These are phyloP conservation scores for Crypturellus undulatus DNA, from an alignment of 2,113 vertebrate genomes.

Conservation along the genomic window DNA sequence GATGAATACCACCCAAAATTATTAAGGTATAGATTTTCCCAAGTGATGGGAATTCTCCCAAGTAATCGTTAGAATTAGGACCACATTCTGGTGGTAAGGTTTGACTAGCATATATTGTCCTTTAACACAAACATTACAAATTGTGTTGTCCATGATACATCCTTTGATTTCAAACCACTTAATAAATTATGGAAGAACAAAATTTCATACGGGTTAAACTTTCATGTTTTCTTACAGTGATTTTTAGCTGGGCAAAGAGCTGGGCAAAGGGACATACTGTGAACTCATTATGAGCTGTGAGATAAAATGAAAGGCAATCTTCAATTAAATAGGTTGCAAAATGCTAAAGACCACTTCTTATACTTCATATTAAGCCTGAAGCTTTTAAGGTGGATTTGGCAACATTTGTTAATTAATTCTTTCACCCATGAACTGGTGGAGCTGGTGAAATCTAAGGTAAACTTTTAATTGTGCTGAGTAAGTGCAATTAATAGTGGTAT, in stretches of 20 bases:
- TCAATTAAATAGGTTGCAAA: constrained; percentile 42
- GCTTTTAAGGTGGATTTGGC: constrained; percentile 26
- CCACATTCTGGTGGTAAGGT: not conserved
- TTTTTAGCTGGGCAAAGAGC: not conserved
- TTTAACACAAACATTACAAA: not conserved
- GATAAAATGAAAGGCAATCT: constrained; percentile 44
- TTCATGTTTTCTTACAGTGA: not conserved
- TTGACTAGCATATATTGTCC: not conserved
- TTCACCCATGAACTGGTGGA: constrained; percentile 10
- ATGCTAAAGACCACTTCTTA: not conserved
- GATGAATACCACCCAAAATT: not conserved
- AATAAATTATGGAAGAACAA: not conserved
- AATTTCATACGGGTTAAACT: not conserved
- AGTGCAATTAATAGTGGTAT: constrained; percentile 72
- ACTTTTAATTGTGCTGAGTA: constrained; percentile 74
- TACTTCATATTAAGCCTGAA: not conserved
- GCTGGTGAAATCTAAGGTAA: constrained; percentile 65
- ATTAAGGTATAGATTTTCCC: not conserved
- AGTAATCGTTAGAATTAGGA: not conserved
- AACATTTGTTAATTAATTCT: constrained; percentile 16
- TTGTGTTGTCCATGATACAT: not conserved
- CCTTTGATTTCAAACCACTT: not conserved
- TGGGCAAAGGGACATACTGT: not conserved
- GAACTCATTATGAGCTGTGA: not conserved
- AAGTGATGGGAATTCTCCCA: not conserved